Conservation (phyloP, 1,140 invertebrate species). For the Plectrocnemia conspersa region DNA sequence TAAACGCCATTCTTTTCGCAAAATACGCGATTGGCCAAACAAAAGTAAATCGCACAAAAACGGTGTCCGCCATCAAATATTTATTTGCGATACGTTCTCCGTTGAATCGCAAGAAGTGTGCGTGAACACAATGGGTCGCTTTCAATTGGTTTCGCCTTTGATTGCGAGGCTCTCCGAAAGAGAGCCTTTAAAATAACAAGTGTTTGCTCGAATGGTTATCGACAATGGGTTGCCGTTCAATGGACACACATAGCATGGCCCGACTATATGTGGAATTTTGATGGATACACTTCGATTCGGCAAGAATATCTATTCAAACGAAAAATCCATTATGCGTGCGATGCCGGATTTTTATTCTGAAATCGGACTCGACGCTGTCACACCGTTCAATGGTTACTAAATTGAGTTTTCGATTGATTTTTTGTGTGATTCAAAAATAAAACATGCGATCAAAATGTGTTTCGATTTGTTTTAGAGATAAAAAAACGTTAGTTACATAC, state of each 20-base stretch:
- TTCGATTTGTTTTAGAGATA: no score
- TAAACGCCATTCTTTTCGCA: no score
- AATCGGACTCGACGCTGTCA: no score
- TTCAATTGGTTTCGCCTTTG: conserved; percentile 30
- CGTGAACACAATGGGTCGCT: conserved; percentile 20
- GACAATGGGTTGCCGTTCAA: conserved; percentile 20
- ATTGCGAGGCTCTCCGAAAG: conserved; percentile 16
- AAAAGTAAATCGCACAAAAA: no score
- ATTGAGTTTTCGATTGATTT: no score
- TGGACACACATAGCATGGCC: conserved; percentile 18
- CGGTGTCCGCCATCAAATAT: no score
- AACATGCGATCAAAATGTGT: no score
- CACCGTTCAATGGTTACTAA: no score
- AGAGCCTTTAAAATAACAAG: conserved; percentile 32
- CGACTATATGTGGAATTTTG: conserved; percentile 14
- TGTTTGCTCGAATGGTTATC: conserved; percentile 32
- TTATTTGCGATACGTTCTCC: no score
- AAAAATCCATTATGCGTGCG: neutral
- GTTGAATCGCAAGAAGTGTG: conserved; percentile 26
- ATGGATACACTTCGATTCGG: conserved; percentile 25
- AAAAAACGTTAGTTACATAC: no score
- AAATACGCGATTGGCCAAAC: no score
- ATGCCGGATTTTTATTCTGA: conserved; percentile 3
- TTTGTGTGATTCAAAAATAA: no score
- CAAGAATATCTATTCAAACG: conserved; percentile 5